These are phyloP conservation scores for Bombyx huttoni DNA, from an alignment of 2,888 invertebrate genomes.

Conservation along the genomic window DNA sequence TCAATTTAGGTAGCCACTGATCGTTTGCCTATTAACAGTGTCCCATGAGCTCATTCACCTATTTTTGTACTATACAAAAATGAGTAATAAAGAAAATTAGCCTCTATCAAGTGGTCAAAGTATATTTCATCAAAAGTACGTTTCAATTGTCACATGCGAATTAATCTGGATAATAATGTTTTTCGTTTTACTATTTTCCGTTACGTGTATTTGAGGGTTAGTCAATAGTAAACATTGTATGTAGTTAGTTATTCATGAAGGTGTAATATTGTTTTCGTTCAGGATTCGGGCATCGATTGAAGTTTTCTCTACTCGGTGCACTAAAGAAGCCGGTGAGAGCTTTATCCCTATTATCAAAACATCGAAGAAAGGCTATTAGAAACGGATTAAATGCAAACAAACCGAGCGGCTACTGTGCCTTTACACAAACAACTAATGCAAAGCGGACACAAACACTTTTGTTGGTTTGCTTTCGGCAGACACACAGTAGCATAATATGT, in stretches of 20 bases:
- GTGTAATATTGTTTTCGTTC: conserved; percentile 4
- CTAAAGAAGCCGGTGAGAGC: conserved; percentile 20
- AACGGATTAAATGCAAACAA: conserved; percentile 66
- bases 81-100: no score
- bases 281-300: conserved; percentile 1
- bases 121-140: no score
- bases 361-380: conserved; percentile 49
- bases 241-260: conserved; percentile 1
- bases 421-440: conserved; percentile 56
- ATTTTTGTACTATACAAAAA: no score
- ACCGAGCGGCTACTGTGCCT: conserved; percentile 45
- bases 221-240: conserved; percentile 1
- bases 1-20: no score
- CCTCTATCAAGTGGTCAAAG: no score
- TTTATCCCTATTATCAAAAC: conserved; percentile 36
- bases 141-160: no score
- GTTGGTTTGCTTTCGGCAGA: conserved; percentile 33
- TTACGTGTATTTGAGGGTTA: background rate
- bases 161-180: no score
- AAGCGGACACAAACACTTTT: conserved; percentile 60
- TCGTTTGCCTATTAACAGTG: no score
- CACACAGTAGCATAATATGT: conserved; percentile 29
- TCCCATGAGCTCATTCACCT: no score
- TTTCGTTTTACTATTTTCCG: background rate
- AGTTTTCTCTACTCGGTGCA: conserved; percentile 2